Conservation (phyloP, 2,113 vertebrate genomes). For the Raja brachyura region DNA sequence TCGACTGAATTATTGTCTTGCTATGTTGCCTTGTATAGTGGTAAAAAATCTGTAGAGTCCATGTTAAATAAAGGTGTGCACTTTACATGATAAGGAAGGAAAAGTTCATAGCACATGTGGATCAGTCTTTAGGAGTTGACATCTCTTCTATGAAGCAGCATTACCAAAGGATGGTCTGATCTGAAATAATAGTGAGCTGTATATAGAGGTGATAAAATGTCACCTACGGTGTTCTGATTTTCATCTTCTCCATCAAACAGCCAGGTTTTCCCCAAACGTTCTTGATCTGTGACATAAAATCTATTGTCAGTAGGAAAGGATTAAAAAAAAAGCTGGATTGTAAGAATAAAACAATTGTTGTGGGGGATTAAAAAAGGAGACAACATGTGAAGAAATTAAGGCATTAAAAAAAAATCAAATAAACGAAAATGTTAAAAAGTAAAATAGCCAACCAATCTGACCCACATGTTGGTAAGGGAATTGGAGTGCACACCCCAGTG, state of each 20-base stretch:
- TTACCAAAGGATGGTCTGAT: neutral
- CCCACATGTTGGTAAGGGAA: too few species aligned
- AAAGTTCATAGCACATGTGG: neutral
- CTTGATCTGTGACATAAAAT: neutral
- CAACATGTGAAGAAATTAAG: neutral
- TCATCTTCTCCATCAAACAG: neutral
- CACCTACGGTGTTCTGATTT: neutral
- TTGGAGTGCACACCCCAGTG: too few species aligned
- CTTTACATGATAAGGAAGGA: neutral
- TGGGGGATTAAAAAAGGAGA: neutral
- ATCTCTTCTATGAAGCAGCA: neutral
- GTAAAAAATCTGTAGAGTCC: neutral
- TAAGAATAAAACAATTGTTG: neutral
- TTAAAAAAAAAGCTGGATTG: neutral
- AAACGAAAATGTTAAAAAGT: neutral
- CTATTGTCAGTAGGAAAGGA: neutral
- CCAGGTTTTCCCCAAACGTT: neutral
- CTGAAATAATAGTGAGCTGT: neutral
- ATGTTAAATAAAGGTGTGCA: neutral
- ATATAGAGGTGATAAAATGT: neutral
- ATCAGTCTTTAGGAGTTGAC: neutral
- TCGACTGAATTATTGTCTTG: too few species aligned
- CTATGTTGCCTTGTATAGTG: neutral
- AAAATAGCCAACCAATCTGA: neutral
- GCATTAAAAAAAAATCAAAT: slow-evolving; percentile 10